A percentile compares a stretch with the other conserved stretches of the same genome.
Evolutionary conservation across 2,888 invertebrate genomes (phyloP).

Genomic region (Hirtodrosophila trivittata): DNA sequence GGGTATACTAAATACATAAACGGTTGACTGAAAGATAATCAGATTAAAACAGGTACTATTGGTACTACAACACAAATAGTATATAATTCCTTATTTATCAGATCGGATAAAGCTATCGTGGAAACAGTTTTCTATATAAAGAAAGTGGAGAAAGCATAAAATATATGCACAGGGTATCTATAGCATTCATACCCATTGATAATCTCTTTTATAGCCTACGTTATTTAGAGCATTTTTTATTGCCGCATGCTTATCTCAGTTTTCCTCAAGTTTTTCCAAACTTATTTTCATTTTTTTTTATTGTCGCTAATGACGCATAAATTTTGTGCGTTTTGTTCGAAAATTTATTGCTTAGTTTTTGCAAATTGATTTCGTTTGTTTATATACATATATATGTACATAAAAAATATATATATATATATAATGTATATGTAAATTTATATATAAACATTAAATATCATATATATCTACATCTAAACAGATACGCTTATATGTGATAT

Average conservation of each 20-base stretch:
- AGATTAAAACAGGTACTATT: no score
- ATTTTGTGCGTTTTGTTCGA: slow-evolving; percentile 40
- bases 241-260: slow-evolving; percentile 15
- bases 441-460: slow-evolving; percentile 4
- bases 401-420: no score
- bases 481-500: slow-evolving; percentile 15
- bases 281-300: slow-evolving; percentile 18
- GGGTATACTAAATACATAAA: no score
- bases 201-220: slow-evolving; percentile 18
- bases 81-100: no score
- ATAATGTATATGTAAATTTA: slow-evolving; percentile 12
- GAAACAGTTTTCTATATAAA: no score
- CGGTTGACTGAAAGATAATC: no score
- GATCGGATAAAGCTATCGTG: no score
- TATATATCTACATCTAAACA: no score
- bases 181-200: neutral
- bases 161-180: no score
- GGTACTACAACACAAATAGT: no score
- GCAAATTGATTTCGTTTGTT: slow-evolving; percentile 31
- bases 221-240: slow-evolving; percentile 37
- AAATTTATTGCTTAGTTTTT: slow-evolving; percentile 10
- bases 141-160: no score
- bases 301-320: slow-evolving; percentile 55
- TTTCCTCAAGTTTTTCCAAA: slow-evolving; percentile 18
- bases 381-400: slow-evolving; percentile 30